Base-by-base conservation (phyloP, 2,888 invertebrate genomes). In the Bellardia bayeri region DNA sequence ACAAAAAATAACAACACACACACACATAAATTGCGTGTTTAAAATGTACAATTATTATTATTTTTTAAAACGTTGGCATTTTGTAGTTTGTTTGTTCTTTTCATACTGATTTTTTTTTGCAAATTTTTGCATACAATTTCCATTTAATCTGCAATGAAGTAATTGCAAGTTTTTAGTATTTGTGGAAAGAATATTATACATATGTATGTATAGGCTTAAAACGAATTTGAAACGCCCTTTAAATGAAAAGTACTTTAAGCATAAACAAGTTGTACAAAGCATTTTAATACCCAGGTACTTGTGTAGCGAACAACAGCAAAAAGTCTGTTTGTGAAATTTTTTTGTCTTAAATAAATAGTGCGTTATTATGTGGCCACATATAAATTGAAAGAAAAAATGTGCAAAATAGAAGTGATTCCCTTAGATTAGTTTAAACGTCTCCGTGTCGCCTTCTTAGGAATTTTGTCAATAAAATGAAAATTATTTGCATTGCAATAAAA, bases 21-120 rank as follows among this genome's bases (percentile, higher is more conserved):
- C n/a, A 42, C 69, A 54, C 76, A 72, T 87, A 87, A 86, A 89
- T 87, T 89, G 88, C 89, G 89, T 89, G 89, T 82, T 87, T 86
- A 86, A 88, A 89, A 88, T 89, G 76, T 81, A 68, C 82, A 87
- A 89, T 89, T 87, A 87, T 83, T 79, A 63, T 76, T 45, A 45
- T 45, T 11, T 45, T 56, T 81, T 78, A 68, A 51, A 58, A 63
- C 54, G 74, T 61, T 82, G 74, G 74, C 37, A 82, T 82, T 82
- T 82, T 74, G 42, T 81, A 63, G 54, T 30, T 82, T 64, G 54
- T 66, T 68, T 42, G 40, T 4, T 81, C 16, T 23, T 42, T 16
- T 33, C 64, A 45, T 64, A 82, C 74, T 75, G 74, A 75, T 82
- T 75, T 74, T 75, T 58, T 74, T 64, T 79, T 79, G 69, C 45